Evolutionary conservation across 2,888 invertebrate species (phyloP).

Genomic region (Acleris holmiana): DNA sequence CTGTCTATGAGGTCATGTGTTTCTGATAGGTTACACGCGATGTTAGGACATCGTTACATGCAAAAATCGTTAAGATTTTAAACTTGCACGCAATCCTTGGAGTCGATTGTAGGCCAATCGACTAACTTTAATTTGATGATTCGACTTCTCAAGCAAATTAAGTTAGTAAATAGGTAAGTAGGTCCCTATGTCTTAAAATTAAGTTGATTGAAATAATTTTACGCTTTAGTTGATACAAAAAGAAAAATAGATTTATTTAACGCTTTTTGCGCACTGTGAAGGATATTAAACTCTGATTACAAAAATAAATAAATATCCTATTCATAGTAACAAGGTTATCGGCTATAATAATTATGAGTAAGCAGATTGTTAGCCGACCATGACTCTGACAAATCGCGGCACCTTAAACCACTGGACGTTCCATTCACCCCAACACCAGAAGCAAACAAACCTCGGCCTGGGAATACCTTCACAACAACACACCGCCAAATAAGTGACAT

Average conservation of each 20-base stretch:
- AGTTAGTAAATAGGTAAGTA: too few species aligned
- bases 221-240: too few species aligned
- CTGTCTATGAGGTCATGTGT: slow-evolving; percentile 79
- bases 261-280: too few species aligned
- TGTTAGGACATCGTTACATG: slow-evolving; percentile 29
- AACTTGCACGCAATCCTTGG: slow-evolving; percentile 1
- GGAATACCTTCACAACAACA: not conserved
- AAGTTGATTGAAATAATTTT: too few species aligned
- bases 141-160: too few species aligned
- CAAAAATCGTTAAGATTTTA: slow-evolving; percentile 12
- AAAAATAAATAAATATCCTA: not conserved
- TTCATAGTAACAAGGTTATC: not conserved
- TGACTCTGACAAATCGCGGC: not conserved
- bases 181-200: too few species aligned
- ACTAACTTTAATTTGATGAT: too few species aligned
- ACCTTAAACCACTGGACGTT: not conserved
- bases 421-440: not conserved
- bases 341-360: not conserved
- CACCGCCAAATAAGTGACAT: slow-evolving; percentile 4
- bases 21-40: slow-evolving; percentile 65
- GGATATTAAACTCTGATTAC: too few species aligned
- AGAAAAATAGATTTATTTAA: too few species aligned
- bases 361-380: not conserved
- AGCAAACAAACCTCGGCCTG: not conserved
- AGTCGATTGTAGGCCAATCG: not conserved